Evolutionary conservation across 2,113 vertebrate genomes (phyloP).

Genomic region (Antechinus flavipes): DNA sequence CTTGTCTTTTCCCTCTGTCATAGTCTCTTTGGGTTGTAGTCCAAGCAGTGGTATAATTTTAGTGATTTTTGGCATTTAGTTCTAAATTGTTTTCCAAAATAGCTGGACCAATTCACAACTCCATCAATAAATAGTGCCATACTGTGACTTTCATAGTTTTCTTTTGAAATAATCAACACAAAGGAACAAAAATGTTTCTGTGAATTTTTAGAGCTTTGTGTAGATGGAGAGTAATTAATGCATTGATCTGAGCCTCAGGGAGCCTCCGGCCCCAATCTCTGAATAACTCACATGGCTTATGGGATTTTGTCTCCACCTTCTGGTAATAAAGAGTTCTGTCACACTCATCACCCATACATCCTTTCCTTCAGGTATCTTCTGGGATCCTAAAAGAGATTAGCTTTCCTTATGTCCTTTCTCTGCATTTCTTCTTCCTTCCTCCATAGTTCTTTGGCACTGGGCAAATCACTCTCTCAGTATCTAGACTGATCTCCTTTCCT

Average conservation of each 20-base stretch:
- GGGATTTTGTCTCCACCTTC: background rate
- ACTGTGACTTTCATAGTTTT: background rate
- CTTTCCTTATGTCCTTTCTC: background rate
- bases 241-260: background rate
- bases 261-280: too few species aligned
- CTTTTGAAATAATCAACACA: background rate
- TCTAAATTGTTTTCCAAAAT: background rate
- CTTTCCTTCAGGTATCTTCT: background rate
- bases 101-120: background rate
- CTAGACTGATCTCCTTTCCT: background rate
- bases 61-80: too few species aligned
- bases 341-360: background rate
- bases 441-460: background rate
- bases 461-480: background rate
- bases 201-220: background rate
- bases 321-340: background rate
- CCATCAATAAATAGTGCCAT: background rate
- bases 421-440: background rate
- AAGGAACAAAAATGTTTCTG: background rate
- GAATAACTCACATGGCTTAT: background rate
- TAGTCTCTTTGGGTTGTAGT: background rate
- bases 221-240: background rate
- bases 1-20: background rate
- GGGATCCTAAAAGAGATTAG: background rate
- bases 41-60: too few species aligned